A percentile compares a stretch with the other conserved stretches of the same genome.
Conservation (phyloP, 1,140 invertebrate genomes). For the Drosophila orosa region DNA sequence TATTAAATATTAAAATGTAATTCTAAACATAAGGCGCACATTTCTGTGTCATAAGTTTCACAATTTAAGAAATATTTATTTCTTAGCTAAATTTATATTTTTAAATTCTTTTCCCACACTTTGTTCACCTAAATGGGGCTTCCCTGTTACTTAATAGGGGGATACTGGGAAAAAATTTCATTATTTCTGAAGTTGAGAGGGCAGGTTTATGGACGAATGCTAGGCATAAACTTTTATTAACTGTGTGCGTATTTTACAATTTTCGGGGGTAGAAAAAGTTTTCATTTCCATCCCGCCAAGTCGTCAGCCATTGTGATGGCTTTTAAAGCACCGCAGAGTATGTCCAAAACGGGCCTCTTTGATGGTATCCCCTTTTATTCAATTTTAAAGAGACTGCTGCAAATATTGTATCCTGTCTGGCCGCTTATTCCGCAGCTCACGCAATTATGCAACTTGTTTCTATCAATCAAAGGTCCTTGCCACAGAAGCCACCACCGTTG, state of each 20-base stretch:
- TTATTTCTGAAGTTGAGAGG: conserved; percentile 75
- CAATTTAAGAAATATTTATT: not conserved
- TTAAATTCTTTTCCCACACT: not conserved
- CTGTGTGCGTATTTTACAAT: conserved; percentile 75
- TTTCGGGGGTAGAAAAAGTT: conserved; percentile 46
- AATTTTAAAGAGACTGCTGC: conserved; percentile 34
- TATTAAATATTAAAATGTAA: too few relatives aligned
- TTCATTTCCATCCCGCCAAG: conserved; percentile 9
- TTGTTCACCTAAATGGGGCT: not conserved
- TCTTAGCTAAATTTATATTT: not conserved
- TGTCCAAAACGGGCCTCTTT: not conserved
- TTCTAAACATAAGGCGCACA: too few relatives aligned
- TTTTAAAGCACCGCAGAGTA: conserved; percentile 39
- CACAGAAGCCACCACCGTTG: conserved; percentile 59
- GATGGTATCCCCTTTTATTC: not conserved
- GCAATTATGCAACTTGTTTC: conserved; percentile 68
- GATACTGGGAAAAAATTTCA: conserved; percentile 67
- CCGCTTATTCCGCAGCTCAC: conserved; percentile 17
- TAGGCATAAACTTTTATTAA: conserved; percentile 79
- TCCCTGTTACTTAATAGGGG: conserved; percentile 13
- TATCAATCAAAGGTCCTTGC: conserved; percentile 68
- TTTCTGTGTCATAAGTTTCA: too few relatives aligned
- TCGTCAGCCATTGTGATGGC: conserved; percentile 5
- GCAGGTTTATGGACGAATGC: conserved; percentile 72
- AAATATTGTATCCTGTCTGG: conserved; percentile 27